Base-by-base conservation (phyloP, 2,113 vertebrate genomes). In the Panthera tigris region DNA sequence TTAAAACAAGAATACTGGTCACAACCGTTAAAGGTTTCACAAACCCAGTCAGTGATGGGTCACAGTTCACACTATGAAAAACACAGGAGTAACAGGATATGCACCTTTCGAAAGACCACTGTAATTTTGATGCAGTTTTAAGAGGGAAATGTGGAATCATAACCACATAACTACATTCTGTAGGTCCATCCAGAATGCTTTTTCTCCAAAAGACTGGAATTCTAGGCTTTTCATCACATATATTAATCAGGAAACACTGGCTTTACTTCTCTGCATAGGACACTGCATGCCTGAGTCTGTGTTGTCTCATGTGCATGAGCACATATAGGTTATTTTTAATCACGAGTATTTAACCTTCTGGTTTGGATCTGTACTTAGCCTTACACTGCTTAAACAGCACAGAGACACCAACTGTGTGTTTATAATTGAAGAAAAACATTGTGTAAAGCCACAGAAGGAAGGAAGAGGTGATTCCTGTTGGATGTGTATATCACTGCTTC, bases 381-480 rank as follows among this genome's bases (percentile, higher is more conserved):
- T 87, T 89, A 50, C 13, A 57, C 52, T 63, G 63, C 50, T 65
- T 41, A 23, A 80, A 11, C 71, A 87, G 25, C 68, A 63, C n/a
- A 39, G 48, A 96, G 85, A 94, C 3, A 94, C 39, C 76, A 82
- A 63, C 76, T 88, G 52, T 94, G 69, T 87, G 41, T 92, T 97
- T 71, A 68, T 80, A 57, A 57, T 18, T 69, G 76, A 81, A 84
- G 50, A 61, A 55, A 65, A 80, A 27, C 41, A 14, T 57, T 89
- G 48, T 33, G 10, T 89, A 78, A 82, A 97, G 66, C 50, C 65
- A 66, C 80, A 92, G 48, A 86, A 90, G 76, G 83, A 92, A 57
- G 41, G 52, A 84, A 61, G 83, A 82, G 25, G 55, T 3, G 0
- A 27, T 55, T 88, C 89, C 50, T 36, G 50, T 19, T 95, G 13